Base-by-base conservation (phyloP, 2,797 vertebrate species). In the Gorsachius magnificus region DNA sequence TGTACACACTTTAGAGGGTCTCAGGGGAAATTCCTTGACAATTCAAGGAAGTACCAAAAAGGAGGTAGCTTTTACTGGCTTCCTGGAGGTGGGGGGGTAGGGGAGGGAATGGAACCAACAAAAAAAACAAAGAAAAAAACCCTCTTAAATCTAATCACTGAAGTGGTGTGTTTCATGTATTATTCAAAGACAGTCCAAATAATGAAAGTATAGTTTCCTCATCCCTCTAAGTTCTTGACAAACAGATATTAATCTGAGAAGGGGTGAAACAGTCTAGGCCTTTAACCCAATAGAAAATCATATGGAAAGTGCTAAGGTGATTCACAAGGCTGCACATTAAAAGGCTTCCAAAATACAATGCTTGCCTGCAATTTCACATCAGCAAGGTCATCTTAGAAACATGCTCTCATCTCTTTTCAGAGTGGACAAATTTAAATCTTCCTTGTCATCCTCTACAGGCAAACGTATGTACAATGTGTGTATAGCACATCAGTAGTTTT, bases 401-500 rank as follows among this genome's bases (percentile, higher is more conserved):
- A 64, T 72, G 85, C 48, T 81, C n/a, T 68, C 76, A 75, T 65
- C 43, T 79, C 38, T 88, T 60, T 89, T 60, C 60, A 41, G 7
- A 90, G 53, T 15, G 69, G 85, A 86, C 28, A 93, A 79, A 94
- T 89, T 72, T 68, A 85, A 90, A 95, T 77, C 38, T 81, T 56
- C 31, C n/a, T 93, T 93, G 86, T 88, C 58, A 94, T 86, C 58
- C 51, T 87, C 66, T 79, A 82, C 70, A 89, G 48, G 78, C 64
- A 94, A 95, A 94, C 8, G 20, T 91, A 90, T 51, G 88, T 83
- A 91, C 91, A 88, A 76, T 29, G 31, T 53, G 57, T 64, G 35
- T 85, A 81, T 7, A 91, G 70, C 74, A 95, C 89, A 90, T 96
- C 69, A 88, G 83, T 56, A 90, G 69, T 95, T 96, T 95, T 90